phyloP scores from a whole-genome alignment of 2,888 invertebrate genomes.

The Baronia brevicornis region DNA sequence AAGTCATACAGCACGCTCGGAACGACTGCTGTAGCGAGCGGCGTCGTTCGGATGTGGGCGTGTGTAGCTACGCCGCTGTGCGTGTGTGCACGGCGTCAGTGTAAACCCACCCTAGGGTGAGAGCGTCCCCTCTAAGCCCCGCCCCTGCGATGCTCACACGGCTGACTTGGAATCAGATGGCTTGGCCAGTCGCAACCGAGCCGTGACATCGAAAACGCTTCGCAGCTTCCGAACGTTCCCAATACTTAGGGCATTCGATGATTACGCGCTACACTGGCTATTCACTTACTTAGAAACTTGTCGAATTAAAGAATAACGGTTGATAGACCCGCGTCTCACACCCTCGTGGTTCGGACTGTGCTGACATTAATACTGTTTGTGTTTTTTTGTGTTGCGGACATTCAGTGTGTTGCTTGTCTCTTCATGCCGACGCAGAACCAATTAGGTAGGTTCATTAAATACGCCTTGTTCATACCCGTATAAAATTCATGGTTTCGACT shows the following conservation, averaged over 20 bases:
- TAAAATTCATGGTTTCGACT: too few species aligned
- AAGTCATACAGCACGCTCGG: slow-evolving; percentile 27
- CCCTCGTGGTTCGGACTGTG: slow-evolving; percentile 46
- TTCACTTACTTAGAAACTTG: slow-evolving; percentile 56
- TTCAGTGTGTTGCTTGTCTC: slow-evolving; percentile 30
- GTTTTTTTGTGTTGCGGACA: slow-evolving; percentile 43
- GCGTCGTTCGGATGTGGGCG: slow-evolving; percentile 47
- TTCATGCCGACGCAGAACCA: slow-evolving; percentile 28
- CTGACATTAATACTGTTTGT: slow-evolving; percentile 37
- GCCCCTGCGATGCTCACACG: slow-evolving; percentile 71
- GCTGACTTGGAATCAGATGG: slow-evolving; percentile 75
- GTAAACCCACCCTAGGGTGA: slow-evolving; percentile 58
- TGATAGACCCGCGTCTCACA: slow-evolving; percentile 38
- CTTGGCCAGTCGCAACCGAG: slow-evolving; percentile 73
- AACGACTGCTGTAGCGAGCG: slow-evolving; percentile 31
- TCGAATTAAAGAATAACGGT: slow-evolving; percentile 62
- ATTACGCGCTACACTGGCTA: slow-evolving; percentile 69
- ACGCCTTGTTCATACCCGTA: too few species aligned
- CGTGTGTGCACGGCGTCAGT: slow-evolving; percentile 24
- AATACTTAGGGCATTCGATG: slow-evolving; percentile 64
- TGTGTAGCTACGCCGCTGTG: slow-evolving; percentile 20
- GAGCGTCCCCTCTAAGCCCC: slow-evolving; percentile 50
- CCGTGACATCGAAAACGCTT: slow-evolving; percentile 73
- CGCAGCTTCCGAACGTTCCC: slow-evolving; percentile 57
- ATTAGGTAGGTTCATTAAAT: slow-evolving; percentile 30